A percentile compares a stretch with the other conserved stretches of the same genome.
phyloP scores from a whole-genome alignment of 2,113 vertebrate species.

The Motacilla alba region DNA sequence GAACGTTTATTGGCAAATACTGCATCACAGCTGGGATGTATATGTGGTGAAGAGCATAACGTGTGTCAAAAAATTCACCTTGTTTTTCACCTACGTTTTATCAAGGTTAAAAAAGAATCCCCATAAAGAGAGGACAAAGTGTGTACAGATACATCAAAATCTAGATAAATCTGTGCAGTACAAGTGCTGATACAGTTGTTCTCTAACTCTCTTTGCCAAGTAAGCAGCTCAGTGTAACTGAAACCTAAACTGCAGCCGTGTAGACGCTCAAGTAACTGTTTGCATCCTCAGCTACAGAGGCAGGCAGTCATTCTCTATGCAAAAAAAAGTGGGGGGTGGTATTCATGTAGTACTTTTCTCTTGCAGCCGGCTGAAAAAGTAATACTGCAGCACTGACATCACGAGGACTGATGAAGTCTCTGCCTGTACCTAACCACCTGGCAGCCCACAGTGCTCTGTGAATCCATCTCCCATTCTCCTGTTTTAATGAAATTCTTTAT shows the following conservation, averaged over 20 bases:
- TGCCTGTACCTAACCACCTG: neutral
- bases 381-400: neutral
- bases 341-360: neutral
- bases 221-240: neutral
- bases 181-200: neutral
- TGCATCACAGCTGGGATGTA: neutral
- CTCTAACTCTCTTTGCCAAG: conserved; percentile 14
- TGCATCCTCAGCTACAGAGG: neutral
- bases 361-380: conserved; percentile 32
- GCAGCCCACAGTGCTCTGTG: neutral
- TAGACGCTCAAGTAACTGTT: neutral
- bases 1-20: neutral
- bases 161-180: neutral
- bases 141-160: neutral
- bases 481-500: neutral
- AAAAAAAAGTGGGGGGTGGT: neutral
- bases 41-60: neutral
- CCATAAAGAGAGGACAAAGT: neutral
- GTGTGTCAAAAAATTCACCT: neutral
- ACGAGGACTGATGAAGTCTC: neutral
- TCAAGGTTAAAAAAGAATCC: neutral
- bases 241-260: neutral
- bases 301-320: neutral
- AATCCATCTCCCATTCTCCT: neutral
- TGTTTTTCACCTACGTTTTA: neutral